Evolutionary conservation across 2,888 invertebrate species (phyloP), one percentile per base, ranked within the genome.

Genomic region (Drosophila rellima): DNA sequence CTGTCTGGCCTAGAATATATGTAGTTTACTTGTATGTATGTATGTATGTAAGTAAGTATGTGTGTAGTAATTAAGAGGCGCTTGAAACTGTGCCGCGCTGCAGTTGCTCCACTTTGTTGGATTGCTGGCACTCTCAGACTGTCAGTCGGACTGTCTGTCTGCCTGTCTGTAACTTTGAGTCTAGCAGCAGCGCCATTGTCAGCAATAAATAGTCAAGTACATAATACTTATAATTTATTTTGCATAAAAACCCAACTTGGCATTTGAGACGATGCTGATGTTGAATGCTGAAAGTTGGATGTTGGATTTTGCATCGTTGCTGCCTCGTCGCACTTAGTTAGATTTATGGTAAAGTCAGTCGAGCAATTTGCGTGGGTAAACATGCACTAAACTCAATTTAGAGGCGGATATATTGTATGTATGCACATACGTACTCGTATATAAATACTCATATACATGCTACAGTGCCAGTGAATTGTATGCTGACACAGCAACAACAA

Each of bases 291-390:
- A 4, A 6, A 5, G 35, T 35, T 35, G 66, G 13, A 52, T 66
- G 65, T 55, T 55, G 67, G 35, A 54, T 31, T 50, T 56, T 10
- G 33, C 35, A 50, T 50, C 20, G 47, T 45, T 35, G 35, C 23
- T 45, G 52, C 60, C 35, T 37, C 79, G n/a, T 69, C 82, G 82
- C 85, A 82, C 86, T 83, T 85, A 85, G 83, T 74, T 83, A 85
- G 86, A 83, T 83, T 88, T 88, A 83, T 83, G 83, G 82, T 88
- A 85, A 88, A 83, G 82, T 82, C 82, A 88, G 80, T 81, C 88
- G 86, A 91, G 91, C 89, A 89, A 90, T 91, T 91, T 91, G 90
- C 90, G 90, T 91, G 91, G 91, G 90, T 91, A 91, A 91, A 91
- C 90, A 91, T 86, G 88, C 88, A 91, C 89, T 91, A 90, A 88